phyloP scores from a whole-genome alignment of 2,888 invertebrate species.

The Apeira syringaria region DNA sequence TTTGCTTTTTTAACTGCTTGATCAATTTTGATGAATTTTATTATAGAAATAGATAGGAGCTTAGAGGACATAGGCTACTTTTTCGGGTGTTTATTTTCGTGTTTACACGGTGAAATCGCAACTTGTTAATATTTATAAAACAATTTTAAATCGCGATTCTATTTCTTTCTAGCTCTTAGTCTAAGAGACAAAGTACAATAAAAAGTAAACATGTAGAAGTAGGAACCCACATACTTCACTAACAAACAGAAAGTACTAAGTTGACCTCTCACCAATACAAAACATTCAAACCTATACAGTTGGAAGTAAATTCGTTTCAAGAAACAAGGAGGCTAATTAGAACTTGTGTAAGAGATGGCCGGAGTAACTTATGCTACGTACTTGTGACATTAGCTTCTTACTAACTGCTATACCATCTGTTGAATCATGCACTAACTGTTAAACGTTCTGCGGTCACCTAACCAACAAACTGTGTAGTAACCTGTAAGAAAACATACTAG shows the following conservation, averaged over 20 bases:
- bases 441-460: neutral
- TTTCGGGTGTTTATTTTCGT: no score
- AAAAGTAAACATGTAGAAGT: no score
- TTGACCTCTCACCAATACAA: conserved; percentile 14
- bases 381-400: conserved; percentile 15
- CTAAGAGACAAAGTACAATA: no score
- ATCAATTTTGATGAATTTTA: no score
- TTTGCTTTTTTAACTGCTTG: no score
- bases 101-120: no score
- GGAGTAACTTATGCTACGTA: conserved; percentile 45
- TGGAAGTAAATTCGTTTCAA: conserved; percentile 42
- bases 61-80: no score
- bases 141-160: no score
- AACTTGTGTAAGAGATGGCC: conserved; percentile 51
- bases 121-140: no score
- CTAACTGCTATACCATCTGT: conserved; percentile 9
- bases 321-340: conserved; percentile 55
- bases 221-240: no score
- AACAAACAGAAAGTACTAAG: conserved; percentile 6
- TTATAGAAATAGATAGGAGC: no score
- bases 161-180: no score
- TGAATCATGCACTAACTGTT: neutral
- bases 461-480: conserved; percentile 5
- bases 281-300: conserved; percentile 23
- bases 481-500: neutral